phyloP scores from a whole-genome alignment of 2,797 vertebrate species.

The Vultur gryphus region DNA sequence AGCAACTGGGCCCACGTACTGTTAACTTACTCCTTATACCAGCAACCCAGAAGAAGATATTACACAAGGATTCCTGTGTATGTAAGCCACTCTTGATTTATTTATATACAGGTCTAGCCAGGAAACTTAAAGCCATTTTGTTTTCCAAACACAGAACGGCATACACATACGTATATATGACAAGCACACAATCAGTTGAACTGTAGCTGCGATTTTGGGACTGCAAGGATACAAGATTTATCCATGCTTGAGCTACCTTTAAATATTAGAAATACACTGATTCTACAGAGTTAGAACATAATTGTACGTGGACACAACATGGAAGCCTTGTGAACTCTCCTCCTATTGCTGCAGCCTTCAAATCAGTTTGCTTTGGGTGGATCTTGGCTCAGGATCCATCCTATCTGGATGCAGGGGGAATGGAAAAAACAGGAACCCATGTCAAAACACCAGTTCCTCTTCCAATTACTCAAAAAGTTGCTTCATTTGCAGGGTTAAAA shows the following conservation, averaged over 20 bases:
- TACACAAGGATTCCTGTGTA: not conserved
- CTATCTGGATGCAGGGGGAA: not conserved
- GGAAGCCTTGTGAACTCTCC: not conserved
- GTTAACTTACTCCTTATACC: not conserved
- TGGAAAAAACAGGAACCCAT: not conserved
- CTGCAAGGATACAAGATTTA: not conserved
- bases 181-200: not conserved
- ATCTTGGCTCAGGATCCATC: not conserved
- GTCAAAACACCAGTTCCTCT: not conserved
- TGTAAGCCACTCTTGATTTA: not conserved
- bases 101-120: not conserved
- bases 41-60: not conserved
- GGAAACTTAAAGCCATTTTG: not conserved
- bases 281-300: not conserved
- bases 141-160: not conserved
- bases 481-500: not conserved
- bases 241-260: not conserved
- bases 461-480: not conserved
- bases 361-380: not conserved
- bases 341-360: not conserved
- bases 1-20: not conserved
- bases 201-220: not conserved
- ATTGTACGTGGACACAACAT: not conserved
- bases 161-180: not conserved
- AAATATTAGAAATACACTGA: not conserved